Evolutionary conservation across 2,113 vertebrate genomes (phyloP).

Genomic region (Cromileptes altivelis): DNA sequence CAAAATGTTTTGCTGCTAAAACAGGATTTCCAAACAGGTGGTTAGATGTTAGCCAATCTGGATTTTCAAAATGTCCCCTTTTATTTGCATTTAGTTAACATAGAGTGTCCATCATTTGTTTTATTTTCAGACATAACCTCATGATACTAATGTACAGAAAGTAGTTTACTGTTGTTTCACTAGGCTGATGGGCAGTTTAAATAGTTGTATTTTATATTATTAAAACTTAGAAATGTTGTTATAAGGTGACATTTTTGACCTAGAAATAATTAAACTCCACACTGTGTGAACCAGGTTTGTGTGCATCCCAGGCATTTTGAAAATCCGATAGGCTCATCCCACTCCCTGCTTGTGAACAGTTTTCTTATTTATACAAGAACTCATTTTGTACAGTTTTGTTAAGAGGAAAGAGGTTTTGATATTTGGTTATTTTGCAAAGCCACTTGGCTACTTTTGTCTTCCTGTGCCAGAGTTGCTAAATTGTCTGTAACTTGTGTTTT

Average conservation of each 20-base stretch:
- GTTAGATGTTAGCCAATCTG: slow-evolving; percentile 55
- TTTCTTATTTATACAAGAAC: slow-evolving; percentile 87
- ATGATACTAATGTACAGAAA: background rate
- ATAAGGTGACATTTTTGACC: slow-evolving; percentile 4
- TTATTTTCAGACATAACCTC: background rate
- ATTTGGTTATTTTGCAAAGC: slow-evolving; percentile 82
- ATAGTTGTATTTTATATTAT: background rate
- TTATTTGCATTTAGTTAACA: slow-evolving; percentile 24
- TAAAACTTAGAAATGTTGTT: background rate
- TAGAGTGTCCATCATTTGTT: background rate
- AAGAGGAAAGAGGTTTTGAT: slow-evolving; percentile 82
- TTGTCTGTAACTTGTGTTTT: slow-evolving; percentile 78
- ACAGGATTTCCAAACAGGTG: slow-evolving; percentile 79
- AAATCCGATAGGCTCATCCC: slow-evolving; percentile 61
- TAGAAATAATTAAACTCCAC: slow-evolving; percentile 7
- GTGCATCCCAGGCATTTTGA: slow-evolving; percentile 59
- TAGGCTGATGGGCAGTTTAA: slow-evolving; percentile 5
- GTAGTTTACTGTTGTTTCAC: background rate
- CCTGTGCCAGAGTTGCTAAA: slow-evolving; percentile 85
- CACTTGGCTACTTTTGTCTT: slow-evolving; percentile 83
- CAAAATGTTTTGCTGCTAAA: slow-evolving; percentile 87
- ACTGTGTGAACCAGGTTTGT: slow-evolving; percentile 51
- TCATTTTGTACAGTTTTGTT: slow-evolving; percentile 87
- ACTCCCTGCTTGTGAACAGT: slow-evolving; percentile 78
- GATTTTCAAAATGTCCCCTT: slow-evolving; percentile 67